phyloP scores from a whole-genome alignment of 2,113 vertebrate species.

The Taurulus bubalis region DNA sequence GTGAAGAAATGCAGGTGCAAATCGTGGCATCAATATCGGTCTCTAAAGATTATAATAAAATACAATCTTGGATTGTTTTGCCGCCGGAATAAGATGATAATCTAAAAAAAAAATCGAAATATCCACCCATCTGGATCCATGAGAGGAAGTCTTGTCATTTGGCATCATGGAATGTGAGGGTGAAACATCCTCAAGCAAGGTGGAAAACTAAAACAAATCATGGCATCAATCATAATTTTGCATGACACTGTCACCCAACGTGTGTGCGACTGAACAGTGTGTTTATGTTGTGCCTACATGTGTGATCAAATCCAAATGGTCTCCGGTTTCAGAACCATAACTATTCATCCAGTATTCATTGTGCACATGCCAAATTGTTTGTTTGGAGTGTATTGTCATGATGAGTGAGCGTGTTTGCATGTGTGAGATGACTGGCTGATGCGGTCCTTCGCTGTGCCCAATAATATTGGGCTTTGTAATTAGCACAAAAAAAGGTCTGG shows the following conservation, averaged over 20 bases:
- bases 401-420: neutral
- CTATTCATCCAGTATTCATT: slow-evolving; percentile 27
- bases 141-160: neutral
- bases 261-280: neutral
- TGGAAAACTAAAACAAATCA: neutral
- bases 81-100: neutral
- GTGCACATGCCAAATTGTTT: slow-evolving; percentile 18
- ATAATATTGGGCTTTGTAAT: slow-evolving; percentile 5
- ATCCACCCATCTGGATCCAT: neutral
- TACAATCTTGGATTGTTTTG: neutral
- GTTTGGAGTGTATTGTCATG: neutral
- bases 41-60: neutral
- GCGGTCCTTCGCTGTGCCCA: neutral
- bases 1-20: neutral
- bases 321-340: neutral
- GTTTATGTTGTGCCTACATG: slow-evolving; percentile 9
- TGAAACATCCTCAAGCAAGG: neutral
- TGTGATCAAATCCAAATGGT: slow-evolving; percentile 7
- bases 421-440: slow-evolving; percentile 3
- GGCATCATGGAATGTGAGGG: neutral
- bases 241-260: slow-evolving; percentile 2
- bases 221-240: slow-evolving; percentile 20
- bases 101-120: neutral
- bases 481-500: neutral
- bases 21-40: neutral